Evolutionary conservation across 2,113 vertebrate species (phyloP).

Genomic region (Clinocottus analis): DNA sequence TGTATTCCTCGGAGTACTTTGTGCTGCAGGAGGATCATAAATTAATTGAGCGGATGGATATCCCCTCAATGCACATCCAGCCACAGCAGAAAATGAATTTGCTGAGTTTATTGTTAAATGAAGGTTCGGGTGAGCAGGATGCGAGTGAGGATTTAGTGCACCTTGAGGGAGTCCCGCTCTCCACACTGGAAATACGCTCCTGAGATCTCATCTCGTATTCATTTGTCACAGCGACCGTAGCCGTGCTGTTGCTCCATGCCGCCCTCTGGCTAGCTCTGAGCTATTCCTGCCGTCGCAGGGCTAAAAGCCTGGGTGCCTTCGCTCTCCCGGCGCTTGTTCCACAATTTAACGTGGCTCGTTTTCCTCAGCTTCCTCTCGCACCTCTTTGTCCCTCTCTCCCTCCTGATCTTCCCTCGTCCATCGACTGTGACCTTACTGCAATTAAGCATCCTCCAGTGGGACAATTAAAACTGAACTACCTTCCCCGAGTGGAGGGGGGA

Average conservation of each 20-base stretch:
- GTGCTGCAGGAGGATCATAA: slow-evolving; percentile 56
- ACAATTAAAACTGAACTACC: slow-evolving; percentile 78
- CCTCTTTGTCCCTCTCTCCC: slow-evolving; percentile 28
- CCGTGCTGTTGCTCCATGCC: slow-evolving; percentile 42
- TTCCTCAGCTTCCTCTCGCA: slow-evolving; percentile 39
- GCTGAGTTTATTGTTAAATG: slow-evolving; percentile 70
- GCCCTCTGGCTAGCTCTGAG: slow-evolving; percentile 62
- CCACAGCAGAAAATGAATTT: slow-evolving; percentile 63
- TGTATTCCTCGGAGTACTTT: slow-evolving; percentile 28
- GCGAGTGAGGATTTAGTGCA: slow-evolving; percentile 68
- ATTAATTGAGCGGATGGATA: slow-evolving; percentile 63
- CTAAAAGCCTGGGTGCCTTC: slow-evolving; percentile 26
- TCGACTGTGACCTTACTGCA: slow-evolving; percentile 67
- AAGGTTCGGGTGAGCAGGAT: slow-evolving; percentile 55
- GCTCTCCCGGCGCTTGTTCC: slow-evolving; percentile 51
- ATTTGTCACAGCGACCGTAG: slow-evolving; percentile 69
- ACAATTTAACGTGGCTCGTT: slow-evolving; percentile 58
- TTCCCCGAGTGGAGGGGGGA: slow-evolving; percentile 20
- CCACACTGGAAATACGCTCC: slow-evolving; percentile 63
- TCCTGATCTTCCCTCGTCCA: slow-evolving; percentile 26
- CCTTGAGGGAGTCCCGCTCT: slow-evolving; percentile 70
- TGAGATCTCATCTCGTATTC: slow-evolving; percentile 73
- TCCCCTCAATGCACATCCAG: slow-evolving; percentile 57
- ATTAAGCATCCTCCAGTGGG: slow-evolving; percentile 75
- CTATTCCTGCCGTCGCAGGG: slow-evolving; percentile 43